Base-by-base conservation (phyloP, 2,888 invertebrate genomes). In the Zelleria hepariella region DNA sequence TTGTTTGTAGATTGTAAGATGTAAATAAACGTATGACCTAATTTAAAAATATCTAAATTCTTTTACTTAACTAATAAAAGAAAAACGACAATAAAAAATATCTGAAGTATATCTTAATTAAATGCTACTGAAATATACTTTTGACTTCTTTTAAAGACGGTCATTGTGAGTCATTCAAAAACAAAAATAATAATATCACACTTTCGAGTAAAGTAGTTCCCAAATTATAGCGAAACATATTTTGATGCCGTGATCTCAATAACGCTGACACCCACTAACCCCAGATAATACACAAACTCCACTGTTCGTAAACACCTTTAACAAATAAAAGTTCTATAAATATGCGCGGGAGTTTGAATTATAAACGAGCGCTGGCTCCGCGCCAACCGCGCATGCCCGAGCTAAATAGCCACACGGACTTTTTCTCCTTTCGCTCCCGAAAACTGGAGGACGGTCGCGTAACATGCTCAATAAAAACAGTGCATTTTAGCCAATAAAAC, bases 281-380 rank as follows among this genome's bases (percentile, higher is more conserved):
- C 51, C 26, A 58, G 51, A 58, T 51, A 26, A 51, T 78, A 78
- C 76, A 75, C 74, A 71, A 71, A 68, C 67, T 65, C 63, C 67
- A 69, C 71, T 68, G 66, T 71, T 68, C 71, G 77, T 84, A 87
- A 85, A 85, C 82, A 80, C 77, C 75, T 80, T 84, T 81, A 80
- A 69, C 69, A 71, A 68, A 81, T 81, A 84, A 84, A 80, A 76
- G 67, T 74, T 83, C 87, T 87, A 87, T 82, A 80, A 86, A 88
- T 87, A 87, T 77, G 74, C 74, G 78, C 77, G 75, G 69, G 76
- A 74, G 83, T 80, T 81, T 83, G 80, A 76, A 83, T 85, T 82
- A 85, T 82, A 82, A 80, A 71, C 75, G 79, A 68, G 32, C 32
- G 76, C 71, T 87, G 87, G 88, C 84, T 67, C 60, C n/a, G 24